phyloP scores from a whole-genome alignment of 2,797 vertebrate genomes.

The Lacerta viridis region DNA sequence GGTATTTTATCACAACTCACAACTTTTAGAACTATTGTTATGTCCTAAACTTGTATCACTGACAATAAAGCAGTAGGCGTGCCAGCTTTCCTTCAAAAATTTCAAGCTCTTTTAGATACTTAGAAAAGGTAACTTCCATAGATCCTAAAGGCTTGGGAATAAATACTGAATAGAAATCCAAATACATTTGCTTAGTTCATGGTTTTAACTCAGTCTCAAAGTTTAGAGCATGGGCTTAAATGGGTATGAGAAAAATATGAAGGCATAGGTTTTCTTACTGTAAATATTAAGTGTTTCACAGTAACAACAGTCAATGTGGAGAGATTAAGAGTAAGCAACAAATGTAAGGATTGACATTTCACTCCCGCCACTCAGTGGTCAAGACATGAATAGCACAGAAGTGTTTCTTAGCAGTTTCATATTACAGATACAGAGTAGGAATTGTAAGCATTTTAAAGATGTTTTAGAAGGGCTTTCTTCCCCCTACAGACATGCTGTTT shows the following conservation, averaged over 20 bases:
- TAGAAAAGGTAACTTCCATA: neutral
- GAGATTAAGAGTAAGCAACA: neutral
- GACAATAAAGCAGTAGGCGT: neutral
- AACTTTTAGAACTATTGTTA: neutral
- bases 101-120: neutral
- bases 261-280: neutral
- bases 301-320: neutral
- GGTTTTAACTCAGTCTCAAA: no score
- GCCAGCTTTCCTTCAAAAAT: neutral
- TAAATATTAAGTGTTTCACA: neutral
- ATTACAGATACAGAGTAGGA: neutral
- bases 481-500: neutral
- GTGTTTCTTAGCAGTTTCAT: neutral
- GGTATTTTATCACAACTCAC: neutral
- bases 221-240: neutral
- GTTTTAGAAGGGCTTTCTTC: neutral
- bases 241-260: neutral
- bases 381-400: conserved; percentile 41
- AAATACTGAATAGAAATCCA: neutral
- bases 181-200: neutral
- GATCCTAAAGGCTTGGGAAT: neutral
- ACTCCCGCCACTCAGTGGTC: conserved; percentile 67
- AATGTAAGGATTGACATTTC: neutral
- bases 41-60: neutral
- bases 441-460: neutral